Base-by-base conservation (phyloP, 2,888 invertebrate species). In the Apamea anceps region DNA sequence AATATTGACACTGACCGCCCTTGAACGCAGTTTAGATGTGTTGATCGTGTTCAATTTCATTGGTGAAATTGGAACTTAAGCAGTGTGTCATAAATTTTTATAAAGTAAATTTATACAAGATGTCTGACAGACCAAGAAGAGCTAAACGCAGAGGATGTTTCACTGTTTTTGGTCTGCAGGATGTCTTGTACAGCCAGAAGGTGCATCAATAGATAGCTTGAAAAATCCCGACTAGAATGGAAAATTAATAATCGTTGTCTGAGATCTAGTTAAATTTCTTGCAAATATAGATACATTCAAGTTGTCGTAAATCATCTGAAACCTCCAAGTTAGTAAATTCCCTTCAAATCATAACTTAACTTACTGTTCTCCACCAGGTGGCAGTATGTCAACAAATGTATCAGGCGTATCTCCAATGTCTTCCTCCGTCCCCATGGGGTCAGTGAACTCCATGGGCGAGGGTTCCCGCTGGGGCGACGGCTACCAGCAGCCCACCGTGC, bases 401-500 rank as follows among this genome's bases (percentile, higher is more conserved):
- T 79, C 92, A 5, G 91, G 91, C 18, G 93, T 92, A 45, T 82
- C 91, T 32, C 65, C 85, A 5, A 89, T 91, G 75, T 82, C 91
- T 63, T 67, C 83, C 8, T 71, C 65, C 28, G 77, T 88, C 2
- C 80, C 92, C 32, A 85, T 90, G 70, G 86, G 87, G 78, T 88
- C 85, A 68, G 91, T 91, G 85, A 88, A 87, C 82, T 86, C 79
- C 71, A 91, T 86, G 90, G 91, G 85, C 85, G 91, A 84, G 75
- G 85, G 89, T 32, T 79, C 91, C 54, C 93, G 93, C 77, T 93
- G 94, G 93, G 89, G 91, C 1, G 92, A 93, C 7, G 91, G 90
- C 67, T 91, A 85, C 82, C 81, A 88, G 32, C 92, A 89, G 65
- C 86, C 84, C n/a, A 2, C 21, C 15, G 91, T 66, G 87, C 91